Evolutionary conservation across 2,888 invertebrate species (phyloP), one percentile per base, ranked within the genome.

Genomic region (Clistopyga incitator): DNA sequence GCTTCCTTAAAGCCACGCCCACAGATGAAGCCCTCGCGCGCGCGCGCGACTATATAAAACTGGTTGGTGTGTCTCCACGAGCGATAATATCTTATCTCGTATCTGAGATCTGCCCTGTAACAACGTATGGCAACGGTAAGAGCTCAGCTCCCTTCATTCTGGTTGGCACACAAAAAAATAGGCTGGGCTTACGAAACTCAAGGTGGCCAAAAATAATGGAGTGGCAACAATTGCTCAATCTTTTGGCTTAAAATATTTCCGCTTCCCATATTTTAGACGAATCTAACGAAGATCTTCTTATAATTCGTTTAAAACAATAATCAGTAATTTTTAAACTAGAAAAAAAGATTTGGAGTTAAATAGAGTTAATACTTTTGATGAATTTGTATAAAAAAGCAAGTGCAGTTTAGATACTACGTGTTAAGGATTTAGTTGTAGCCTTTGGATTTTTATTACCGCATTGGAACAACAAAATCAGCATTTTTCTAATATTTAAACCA

Each of bases 1-100:
- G 54, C 47, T 64, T 61, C 42, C 13, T 68, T 34, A 29, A 11
- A 59, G 81, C 83, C 85, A 84, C 86, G 85, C 86, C 86, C 74
- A 75, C 34, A 65, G 56, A 65, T 84, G 42, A 56, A 56, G 64
- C 25, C 10, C 50, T 59, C 34, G 18, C 23, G 15, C 13, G 6
- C 25, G 29, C 59, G 59, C 59, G 59, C 74, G 42, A 47, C 54
- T 15, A 71, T 64, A 65, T 56, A 56, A 75, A 85, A 84, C 81
- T 81, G 75, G 84, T 85, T 82, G 82, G 68, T 47, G 65, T 34
- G 61, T 71, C 70, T 75, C 47, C 54, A 50, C 42, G 20, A 18
- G 11, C 59, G 54, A 54, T 54, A 54, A 38, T 52, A 78, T 78
- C 77, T 82, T 72, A 82, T 74, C 82, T 78, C 25, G 29, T 70